Percentiles rank a stretch among this genome's conserved stretches.
Evolutionary conservation across 2,113 vertebrate species (phyloP).

Genomic region (Phocoena sinus): DNA sequence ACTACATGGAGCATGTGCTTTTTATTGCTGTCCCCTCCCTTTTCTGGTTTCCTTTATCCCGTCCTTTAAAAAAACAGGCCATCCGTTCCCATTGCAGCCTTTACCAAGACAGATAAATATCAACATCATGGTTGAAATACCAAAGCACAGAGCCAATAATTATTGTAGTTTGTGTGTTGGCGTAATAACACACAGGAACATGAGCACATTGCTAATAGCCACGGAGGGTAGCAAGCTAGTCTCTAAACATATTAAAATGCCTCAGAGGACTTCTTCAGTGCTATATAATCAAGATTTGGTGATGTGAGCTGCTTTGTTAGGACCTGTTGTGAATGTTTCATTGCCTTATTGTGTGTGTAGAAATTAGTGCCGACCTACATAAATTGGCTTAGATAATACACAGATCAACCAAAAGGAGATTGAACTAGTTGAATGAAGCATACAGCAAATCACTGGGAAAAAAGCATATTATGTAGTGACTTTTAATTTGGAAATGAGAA

Average conservation of each 20-base stretch:
- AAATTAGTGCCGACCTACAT: conserved; percentile 44
- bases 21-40: not conserved
- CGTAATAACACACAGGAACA: conserved; percentile 5
- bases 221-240: conserved; percentile 22
- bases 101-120: conserved; percentile 57
- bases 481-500: conserved; percentile 43
- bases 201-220: conserved; percentile 30
- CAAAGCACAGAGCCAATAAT: conserved; percentile 40
- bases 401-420: conserved; percentile 23
- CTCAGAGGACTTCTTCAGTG: conserved; percentile 49
- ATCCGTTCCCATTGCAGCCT: conserved; percentile 47
- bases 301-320: conserved; percentile 58
- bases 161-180: conserved; percentile 64
- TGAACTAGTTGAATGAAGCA: conserved; percentile 36
- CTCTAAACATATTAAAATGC: conserved; percentile 61
- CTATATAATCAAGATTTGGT: conserved; percentile 59
- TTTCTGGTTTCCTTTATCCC: conserved; percentile 22
- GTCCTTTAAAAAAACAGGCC: conserved; percentile 26
- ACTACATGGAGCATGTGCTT: not conserved
- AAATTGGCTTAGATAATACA: conserved; percentile 20
- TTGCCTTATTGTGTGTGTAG: not conserved
- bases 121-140: conserved; percentile 42
- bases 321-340: conserved; percentile 52
- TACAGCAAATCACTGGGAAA: not conserved
- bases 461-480: conserved; percentile 26